A percentile compares a stretch with the other conserved stretches of the same genome.
These are phyloP conservation scores for Eupsittula cactorum DNA, from an alignment of 2,113 vertebrate genomes.

Conservation along the genomic window DNA sequence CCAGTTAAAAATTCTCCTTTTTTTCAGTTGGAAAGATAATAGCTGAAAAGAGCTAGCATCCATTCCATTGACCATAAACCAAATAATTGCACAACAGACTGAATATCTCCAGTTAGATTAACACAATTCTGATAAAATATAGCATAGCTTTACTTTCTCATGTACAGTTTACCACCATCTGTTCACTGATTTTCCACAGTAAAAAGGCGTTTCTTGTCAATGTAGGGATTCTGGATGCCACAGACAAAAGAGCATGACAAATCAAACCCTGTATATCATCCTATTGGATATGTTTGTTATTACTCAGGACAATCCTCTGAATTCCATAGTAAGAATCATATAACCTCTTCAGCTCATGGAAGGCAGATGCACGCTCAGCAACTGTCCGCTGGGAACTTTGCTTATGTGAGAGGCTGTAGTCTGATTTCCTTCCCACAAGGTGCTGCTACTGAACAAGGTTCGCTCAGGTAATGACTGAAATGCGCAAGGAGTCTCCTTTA, in stretches of 20 bases:
- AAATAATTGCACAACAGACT: neutral
- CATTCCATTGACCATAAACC: neutral
- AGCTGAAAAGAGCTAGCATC: neutral
- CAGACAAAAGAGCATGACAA: neutral
- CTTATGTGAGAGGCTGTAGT: neutral
- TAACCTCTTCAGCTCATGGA: neutral
- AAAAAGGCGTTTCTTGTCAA: neutral
- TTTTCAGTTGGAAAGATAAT: neutral
- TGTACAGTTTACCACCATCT: neutral
- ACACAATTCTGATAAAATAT: neutral
- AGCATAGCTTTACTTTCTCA: neutral
- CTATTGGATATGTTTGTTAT: neutral
- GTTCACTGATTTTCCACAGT: neutral
- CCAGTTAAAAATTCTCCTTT: neutral
- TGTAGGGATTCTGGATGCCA: neutral
- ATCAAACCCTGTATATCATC: neutral
- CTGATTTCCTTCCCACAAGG: slow-evolving; percentile 55
- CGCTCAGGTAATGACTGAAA: neutral
- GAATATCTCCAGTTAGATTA: neutral
- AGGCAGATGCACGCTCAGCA: neutral
- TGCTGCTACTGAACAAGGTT: slow-evolving; percentile 57
- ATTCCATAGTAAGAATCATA: neutral
- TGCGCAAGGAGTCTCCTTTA: neutral
- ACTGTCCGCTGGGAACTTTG: neutral
- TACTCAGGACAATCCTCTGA: neutral